phyloP scores from a whole-genome alignment of 1,140 invertebrate genomes.

The Anastrepha ludens region DNA sequence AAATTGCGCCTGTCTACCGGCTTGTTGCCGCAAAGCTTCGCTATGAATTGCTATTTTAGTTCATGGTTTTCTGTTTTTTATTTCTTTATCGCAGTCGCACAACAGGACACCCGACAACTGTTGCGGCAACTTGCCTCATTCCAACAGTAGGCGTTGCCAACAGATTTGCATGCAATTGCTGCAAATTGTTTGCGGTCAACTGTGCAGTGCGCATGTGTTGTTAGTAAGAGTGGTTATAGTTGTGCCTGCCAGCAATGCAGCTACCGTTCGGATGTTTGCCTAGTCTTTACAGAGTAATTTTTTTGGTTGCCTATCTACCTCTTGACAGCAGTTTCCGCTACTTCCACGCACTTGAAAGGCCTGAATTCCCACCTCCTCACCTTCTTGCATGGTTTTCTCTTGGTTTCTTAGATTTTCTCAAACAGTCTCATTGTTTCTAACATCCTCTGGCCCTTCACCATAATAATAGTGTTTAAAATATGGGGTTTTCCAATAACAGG shows the following conservation, averaged over 20 bases:
- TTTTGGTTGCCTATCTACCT: not conserved
- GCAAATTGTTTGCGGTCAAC: constrained; percentile 18
- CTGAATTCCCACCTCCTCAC: not conserved
- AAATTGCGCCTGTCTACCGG: not conserved
- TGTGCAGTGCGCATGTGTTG: not conserved
- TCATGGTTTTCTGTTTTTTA: too few relatives aligned
- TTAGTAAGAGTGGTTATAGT: not conserved
- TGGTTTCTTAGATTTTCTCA: too few relatives aligned
- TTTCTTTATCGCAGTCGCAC: not conserved
- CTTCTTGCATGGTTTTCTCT: not conserved
- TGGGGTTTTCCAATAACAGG: too few relatives aligned
- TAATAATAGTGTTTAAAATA: too few relatives aligned
- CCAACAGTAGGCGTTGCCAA: constrained; percentile 47
- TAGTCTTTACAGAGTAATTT: not conserved
- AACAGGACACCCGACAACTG: constrained; percentile 32
- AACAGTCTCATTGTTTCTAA: too few relatives aligned
- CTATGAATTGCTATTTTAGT: too few relatives aligned
- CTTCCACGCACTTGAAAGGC: constrained; percentile 7
- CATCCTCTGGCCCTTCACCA: too few relatives aligned
- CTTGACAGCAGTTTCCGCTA: constrained; percentile 38
- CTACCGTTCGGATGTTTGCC: not conserved
- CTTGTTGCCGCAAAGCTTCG: not conserved
- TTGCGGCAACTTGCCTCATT: constrained; percentile 12
- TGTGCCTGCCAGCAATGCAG: not conserved
- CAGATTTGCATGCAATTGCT: constrained; percentile 43